Evolutionary conservation across 2,888 invertebrate genomes (phyloP).

Genomic region (Spisula solida): DNA sequence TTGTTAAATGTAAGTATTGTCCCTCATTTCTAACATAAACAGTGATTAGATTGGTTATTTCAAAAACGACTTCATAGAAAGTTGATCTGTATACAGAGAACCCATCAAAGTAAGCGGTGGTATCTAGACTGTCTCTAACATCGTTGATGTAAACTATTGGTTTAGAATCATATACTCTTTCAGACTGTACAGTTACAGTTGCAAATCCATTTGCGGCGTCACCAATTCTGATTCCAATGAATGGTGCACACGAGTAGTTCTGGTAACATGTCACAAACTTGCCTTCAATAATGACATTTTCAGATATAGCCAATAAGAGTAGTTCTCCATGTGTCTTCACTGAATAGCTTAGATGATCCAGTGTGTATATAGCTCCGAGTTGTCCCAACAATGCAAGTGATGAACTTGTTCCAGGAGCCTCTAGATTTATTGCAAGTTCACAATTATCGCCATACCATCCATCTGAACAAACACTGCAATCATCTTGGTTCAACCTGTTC

Average conservation of each 20-base stretch:
- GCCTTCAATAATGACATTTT: slow-evolving; percentile 74
- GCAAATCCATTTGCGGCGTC: slow-evolving; percentile 71
- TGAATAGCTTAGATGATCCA: slow-evolving; percentile 75
- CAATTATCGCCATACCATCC: slow-evolving; percentile 78
- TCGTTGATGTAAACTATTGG: slow-evolving; percentile 71
- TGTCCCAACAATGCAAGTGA: slow-evolving; percentile 65
- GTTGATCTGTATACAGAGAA: slow-evolving; percentile 68
- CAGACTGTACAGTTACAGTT: slow-evolving; percentile 71
- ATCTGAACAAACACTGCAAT: slow-evolving; percentile 75
- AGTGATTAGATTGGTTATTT: slow-evolving; percentile 59
- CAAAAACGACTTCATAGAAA: slow-evolving; percentile 64
- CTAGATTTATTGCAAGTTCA: slow-evolving; percentile 68
- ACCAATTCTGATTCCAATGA: slow-evolving; percentile 74
- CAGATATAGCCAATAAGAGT: slow-evolving; percentile 71
- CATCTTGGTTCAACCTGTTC: slow-evolving; percentile 68
- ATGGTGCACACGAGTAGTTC: slow-evolving; percentile 76
- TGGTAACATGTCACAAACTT: slow-evolving; percentile 78
- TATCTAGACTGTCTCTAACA: slow-evolving; percentile 63
- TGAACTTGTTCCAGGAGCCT: neutral
- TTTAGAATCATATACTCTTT: slow-evolving; percentile 57
- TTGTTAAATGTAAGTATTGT: slow-evolving; percentile 68
- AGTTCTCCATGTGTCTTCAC: slow-evolving; percentile 71
- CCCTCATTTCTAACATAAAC: slow-evolving; percentile 71
- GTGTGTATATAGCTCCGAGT: slow-evolving; percentile 72
- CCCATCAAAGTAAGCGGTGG: slow-evolving; percentile 71